Evolutionary conservation across 2,797 vertebrate species (phyloP).

Genomic region (Phyllotis vaccarum): DNA sequence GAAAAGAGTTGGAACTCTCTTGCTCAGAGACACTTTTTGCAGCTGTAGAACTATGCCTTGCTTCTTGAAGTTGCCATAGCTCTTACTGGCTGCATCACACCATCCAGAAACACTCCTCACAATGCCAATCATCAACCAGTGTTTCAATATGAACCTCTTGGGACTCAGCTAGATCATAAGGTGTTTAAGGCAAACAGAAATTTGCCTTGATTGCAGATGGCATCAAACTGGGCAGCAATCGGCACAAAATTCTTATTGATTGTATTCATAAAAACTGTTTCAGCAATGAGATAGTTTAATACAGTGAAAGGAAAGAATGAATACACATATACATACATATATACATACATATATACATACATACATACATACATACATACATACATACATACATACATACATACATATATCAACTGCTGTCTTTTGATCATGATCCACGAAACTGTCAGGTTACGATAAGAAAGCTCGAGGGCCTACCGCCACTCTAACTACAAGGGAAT

Average conservation of each 20-base stretch:
- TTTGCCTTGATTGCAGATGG: neutral
- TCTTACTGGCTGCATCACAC: neutral
- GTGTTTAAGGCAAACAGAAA: neutral
- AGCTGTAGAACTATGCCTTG: neutral
- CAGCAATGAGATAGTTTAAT: constrained; percentile 22
- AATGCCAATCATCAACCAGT: neutral
- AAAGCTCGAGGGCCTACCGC: neutral
- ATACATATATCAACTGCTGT: constrained; percentile 30
- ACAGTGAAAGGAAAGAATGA: neutral
- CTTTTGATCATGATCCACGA: constrained; percentile 44
- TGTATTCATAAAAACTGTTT: neutral
- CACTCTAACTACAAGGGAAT: neutral
- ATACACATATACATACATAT: too few relatives aligned
- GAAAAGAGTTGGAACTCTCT: constrained; percentile 12
- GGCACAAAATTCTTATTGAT: neutral
- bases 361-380: too few relatives aligned
- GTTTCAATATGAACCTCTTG: neutral
- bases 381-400: too few relatives aligned
- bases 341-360: too few relatives aligned
- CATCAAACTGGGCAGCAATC: neutral
- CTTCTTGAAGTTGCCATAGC: constrained; percentile 15
- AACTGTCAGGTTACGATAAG: neutral
- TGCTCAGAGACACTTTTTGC: neutral
- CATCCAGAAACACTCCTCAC: neutral
- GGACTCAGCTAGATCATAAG: neutral